Conservation (phyloP, 2,888 invertebrate genomes). For the Acronicta alni region DNA sequence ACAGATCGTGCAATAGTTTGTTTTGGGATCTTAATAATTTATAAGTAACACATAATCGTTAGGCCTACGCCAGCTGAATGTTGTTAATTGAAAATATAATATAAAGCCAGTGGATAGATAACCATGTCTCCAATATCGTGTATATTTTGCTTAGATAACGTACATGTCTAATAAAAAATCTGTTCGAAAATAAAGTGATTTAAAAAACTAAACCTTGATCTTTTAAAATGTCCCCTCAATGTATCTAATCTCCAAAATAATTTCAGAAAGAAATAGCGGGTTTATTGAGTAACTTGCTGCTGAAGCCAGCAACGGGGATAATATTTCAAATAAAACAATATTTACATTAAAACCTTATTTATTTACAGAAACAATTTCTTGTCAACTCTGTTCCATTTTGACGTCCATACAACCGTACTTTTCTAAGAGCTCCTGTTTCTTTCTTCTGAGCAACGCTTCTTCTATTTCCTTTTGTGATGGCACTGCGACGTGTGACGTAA, state of each 20-base stretch:
- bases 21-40: constrained; percentile 45
- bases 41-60: constrained; percentile 34
- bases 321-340: not conserved
- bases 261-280: too few relatives aligned
- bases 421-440: constrained; percentile 97
- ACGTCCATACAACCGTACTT: constrained; percentile 92
- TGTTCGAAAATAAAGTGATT: constrained; percentile 79
- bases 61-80: constrained; percentile 41
- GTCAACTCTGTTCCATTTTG: constrained; percentile 81
- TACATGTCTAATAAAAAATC: constrained; percentile 69
- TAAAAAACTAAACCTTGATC: constrained; percentile 48
- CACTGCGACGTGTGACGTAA: constrained; percentile 94
- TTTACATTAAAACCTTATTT: constrained; percentile 17
- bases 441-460: constrained; percentile 95
- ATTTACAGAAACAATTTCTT: constrained; percentile 6
- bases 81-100: constrained; percentile 40
- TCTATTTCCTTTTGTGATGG: constrained; percentile 98
- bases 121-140: constrained; percentile 63
- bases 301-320: too few relatives aligned
- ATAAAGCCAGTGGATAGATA: constrained; percentile 60
- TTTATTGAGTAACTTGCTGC: too few relatives aligned
- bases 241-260: too few relatives aligned
- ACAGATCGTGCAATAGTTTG: constrained; percentile 50
- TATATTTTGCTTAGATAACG: constrained; percentile 76
- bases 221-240: too few relatives aligned